phyloP scores from a whole-genome alignment of 2,797 vertebrate species.

The Eulemur coronatus region DNA sequence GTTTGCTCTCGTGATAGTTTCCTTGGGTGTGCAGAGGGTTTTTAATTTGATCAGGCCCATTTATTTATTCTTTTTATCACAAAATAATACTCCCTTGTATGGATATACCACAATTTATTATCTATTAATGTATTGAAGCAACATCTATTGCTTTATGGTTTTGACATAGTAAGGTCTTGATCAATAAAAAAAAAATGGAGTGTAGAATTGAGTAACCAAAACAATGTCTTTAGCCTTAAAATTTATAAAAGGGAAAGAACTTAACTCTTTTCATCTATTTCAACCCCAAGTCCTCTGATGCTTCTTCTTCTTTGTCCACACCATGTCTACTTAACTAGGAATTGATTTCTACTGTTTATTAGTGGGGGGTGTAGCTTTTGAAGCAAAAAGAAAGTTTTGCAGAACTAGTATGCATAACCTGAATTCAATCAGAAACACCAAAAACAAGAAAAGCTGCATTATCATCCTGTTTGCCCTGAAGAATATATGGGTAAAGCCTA shows the following conservation, averaged over 20 bases:
- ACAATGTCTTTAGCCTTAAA: background rate
- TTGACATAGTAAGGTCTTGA: background rate
- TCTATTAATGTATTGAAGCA: background rate
- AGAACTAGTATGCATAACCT: background rate
- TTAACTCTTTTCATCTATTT: background rate
- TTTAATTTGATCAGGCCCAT: too few species aligned
- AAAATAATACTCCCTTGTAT: background rate
- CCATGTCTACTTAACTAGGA: background rate
- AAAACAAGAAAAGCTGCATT: background rate
- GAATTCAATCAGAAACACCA: background rate
- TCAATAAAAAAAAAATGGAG: background rate
- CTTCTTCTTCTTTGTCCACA: background rate
- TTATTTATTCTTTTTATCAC: background rate
- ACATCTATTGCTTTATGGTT: background rate
- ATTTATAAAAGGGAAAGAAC: background rate
- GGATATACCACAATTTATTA: background rate
- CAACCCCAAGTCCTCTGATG: background rate
- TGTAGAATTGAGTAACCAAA: background rate
- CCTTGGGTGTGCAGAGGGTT: too few species aligned
- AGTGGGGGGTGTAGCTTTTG: background rate
- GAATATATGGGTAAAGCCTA: background rate
- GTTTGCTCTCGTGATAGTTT: too few species aligned
- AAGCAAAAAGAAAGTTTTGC: background rate
- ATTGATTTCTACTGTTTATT: background rate
- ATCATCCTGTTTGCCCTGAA: background rate